Evolutionary conservation across 2,888 invertebrate species (phyloP).

Genomic region (Lasioglossum calceatum): DNA sequence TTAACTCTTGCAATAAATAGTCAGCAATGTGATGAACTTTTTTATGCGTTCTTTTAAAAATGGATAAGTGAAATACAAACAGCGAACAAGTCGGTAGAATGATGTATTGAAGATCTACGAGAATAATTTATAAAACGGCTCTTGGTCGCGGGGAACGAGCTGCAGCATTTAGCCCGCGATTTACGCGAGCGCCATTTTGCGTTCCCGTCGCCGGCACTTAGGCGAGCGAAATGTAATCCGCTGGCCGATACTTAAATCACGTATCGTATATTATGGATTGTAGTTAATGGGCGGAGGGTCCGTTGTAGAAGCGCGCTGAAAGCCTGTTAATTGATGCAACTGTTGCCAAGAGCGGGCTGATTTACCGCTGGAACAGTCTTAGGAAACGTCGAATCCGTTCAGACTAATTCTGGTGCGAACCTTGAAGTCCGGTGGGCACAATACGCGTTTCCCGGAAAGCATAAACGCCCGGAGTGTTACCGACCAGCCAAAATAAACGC

Average conservation of each 20-base stretch:
- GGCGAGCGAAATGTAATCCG: not conserved
- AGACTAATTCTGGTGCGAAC: not conserved
- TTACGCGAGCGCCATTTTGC: not conserved
- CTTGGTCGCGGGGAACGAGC: not conserved
- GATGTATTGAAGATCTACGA: not conserved
- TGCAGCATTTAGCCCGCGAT: not conserved
- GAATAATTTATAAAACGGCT: not conserved
- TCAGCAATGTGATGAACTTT: too few relatives aligned
- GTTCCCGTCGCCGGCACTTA: constrained; percentile 4
- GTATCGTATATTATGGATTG: not conserved
- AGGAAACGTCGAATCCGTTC: not conserved
- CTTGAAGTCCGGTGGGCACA: not conserved
- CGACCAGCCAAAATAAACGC: constrained; percentile 28
- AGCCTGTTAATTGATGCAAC: constrained; percentile 5
- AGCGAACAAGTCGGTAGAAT: not conserved
- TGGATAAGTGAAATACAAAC: too few relatives aligned
- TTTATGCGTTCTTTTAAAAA: not conserved
- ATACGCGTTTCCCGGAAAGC: not conserved
- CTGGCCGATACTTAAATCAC: not conserved
- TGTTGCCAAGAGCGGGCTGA: not conserved
- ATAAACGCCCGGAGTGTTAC: not conserved
- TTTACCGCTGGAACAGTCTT: not conserved
- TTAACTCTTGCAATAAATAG: too few relatives aligned
- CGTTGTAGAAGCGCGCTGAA: not conserved
- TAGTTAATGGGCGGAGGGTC: not conserved